Conservation (phyloP, 2,888 invertebrate species). For the Tetheella fluctuosa region DNA sequence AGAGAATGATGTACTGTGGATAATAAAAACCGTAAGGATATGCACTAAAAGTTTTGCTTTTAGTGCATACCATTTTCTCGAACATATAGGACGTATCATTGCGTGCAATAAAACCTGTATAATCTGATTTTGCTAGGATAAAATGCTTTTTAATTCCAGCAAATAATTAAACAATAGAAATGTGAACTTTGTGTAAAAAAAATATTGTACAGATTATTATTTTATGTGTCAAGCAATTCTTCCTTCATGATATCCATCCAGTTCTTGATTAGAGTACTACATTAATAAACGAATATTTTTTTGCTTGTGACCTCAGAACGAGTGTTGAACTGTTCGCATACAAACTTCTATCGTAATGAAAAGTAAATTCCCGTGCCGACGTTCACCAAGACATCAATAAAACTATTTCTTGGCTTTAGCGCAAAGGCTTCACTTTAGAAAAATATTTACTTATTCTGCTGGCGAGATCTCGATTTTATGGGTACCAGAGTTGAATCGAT, state of each 20-base stretch:
- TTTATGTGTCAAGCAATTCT: too few species aligned
- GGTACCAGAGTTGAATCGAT: conserved; percentile 8
- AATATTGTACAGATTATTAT: too few species aligned
- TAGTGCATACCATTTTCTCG: too few species aligned
- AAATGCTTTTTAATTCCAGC: too few species aligned
- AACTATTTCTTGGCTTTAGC: conserved; percentile 64
- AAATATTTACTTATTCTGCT: conserved; percentile 66
- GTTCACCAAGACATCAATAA: conserved; percentile 69
- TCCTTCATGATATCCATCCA: background rate
- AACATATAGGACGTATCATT: too few species aligned
- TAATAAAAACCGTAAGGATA: too few species aligned
- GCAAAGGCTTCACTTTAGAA: conserved; percentile 51
- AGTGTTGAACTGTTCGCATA: conserved; percentile 71
- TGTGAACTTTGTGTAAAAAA: too few species aligned
- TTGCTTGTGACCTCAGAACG: conserved; percentile 28
- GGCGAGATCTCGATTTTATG: conserved; percentile 39
- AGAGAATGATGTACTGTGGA: too few species aligned
- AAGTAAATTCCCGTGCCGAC: conserved; percentile 69
- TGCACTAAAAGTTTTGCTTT: too few species aligned
- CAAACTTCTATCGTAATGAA: conserved; percentile 77
- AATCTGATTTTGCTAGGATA: too few species aligned
- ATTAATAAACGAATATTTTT: background rate
- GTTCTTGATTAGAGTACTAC: background rate
- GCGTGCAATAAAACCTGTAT: too few species aligned
- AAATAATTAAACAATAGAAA: too few species aligned